Conservation (phyloP, 2,797 vertebrate genomes). For the Arrhamphus sclerolepis region DNA sequence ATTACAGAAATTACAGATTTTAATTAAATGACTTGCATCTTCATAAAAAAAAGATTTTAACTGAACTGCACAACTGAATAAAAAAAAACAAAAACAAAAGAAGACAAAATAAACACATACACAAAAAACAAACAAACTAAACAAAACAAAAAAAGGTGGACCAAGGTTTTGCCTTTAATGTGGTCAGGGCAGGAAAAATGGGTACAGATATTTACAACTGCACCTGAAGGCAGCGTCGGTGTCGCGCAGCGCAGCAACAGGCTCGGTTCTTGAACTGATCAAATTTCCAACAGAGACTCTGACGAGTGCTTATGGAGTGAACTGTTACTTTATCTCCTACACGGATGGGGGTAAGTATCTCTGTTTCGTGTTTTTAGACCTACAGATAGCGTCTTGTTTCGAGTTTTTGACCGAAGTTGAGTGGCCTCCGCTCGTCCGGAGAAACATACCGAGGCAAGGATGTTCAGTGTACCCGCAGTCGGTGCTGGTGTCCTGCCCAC, state of each 20-base stretch:
- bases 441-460: slow-evolving; percentile 37
- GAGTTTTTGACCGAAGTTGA: slow-evolving; percentile 26
- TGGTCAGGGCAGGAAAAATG: too few species aligned
- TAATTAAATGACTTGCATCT: too few species aligned
- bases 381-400: slow-evolving; percentile 13
- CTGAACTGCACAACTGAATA: too few species aligned
- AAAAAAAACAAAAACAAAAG: too few species aligned
- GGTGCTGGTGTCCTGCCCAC: background rate
- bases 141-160: background rate
- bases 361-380: background rate
- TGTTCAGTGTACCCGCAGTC: slow-evolving; percentile 35
- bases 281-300: slow-evolving; percentile 15
- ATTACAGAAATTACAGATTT: too few species aligned
- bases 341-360: slow-evolving; percentile 55
- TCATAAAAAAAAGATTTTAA: too few species aligned
- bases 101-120: too few species aligned
- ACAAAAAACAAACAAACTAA: background rate
- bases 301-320: slow-evolving; percentile 22
- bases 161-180: background rate
- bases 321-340: slow-evolving; percentile 14
- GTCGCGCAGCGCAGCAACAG: background rate
- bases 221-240: slow-evolving; percentile 36
- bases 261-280: background rate
- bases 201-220: slow-evolving; percentile 19
- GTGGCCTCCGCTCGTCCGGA: slow-evolving; percentile 30